Conservation (phyloP, 2,888 invertebrate species). For the Escarpia spicata region DNA sequence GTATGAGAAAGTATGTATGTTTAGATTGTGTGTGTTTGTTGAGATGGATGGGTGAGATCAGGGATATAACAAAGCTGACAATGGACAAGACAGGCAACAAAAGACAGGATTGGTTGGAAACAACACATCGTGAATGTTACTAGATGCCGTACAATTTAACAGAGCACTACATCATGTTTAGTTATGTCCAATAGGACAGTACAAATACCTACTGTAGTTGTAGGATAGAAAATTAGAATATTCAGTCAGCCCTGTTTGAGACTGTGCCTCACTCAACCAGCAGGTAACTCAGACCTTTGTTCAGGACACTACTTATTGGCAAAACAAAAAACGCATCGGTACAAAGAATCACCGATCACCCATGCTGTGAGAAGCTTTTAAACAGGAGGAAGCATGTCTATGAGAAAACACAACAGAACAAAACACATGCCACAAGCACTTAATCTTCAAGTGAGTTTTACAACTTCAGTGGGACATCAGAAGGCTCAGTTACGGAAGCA, state of each 20-base stretch:
- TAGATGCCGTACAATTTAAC: not conserved
- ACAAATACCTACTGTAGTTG: too few relatives aligned
- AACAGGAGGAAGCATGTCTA: not conserved
- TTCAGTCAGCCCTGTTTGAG: too few relatives aligned
- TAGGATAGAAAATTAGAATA: too few relatives aligned
- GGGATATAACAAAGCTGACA: not conserved
- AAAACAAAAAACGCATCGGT: too few relatives aligned
- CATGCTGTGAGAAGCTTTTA: too few relatives aligned
- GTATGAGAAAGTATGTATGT: not conserved
- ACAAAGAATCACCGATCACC: too few relatives aligned
- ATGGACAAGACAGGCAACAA: not conserved
- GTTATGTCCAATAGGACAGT: too few relatives aligned
- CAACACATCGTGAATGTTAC: not conserved
- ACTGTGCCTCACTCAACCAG: too few relatives aligned
- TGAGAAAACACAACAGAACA: not conserved
- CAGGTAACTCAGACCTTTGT: too few relatives aligned
- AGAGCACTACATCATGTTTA: not conserved
- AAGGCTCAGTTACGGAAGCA: not conserved
- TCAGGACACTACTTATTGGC: too few relatives aligned
- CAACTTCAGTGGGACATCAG: not conserved
- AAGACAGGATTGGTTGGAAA: not conserved
- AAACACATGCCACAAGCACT: not conserved
- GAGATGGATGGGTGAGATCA: not conserved
- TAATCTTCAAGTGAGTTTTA: not conserved
- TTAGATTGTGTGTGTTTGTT: too few relatives aligned